These are phyloP conservation scores for Hemitrygon akajei DNA, from an alignment of 2,797 vertebrate species.

Conservation along the genomic window DNA sequence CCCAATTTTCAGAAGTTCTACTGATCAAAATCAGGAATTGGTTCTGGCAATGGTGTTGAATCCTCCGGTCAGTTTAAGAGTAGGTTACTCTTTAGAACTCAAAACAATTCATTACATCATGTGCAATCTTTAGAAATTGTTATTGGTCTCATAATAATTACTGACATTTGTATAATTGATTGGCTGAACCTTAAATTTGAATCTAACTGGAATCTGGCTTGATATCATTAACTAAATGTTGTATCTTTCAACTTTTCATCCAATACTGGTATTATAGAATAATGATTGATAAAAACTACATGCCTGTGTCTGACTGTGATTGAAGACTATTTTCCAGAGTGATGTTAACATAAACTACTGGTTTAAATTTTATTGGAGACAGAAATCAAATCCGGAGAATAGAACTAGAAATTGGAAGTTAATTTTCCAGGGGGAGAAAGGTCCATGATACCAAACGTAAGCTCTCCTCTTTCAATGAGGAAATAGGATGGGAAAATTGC, in stretches of 20 bases:
- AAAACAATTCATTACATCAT: not conserved
- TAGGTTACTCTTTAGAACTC: not conserved
- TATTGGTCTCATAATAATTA: not conserved
- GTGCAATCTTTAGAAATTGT: not conserved
- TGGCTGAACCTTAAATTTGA: not conserved
- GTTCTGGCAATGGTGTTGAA: not conserved
- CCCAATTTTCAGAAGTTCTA: not conserved
- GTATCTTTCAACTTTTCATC: not conserved
- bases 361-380: not conserved
- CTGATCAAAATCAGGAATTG: not conserved
- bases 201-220: not conserved
- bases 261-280: not conserved
- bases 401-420: not conserved
- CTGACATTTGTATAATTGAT: conserved; percentile 13
- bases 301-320: not conserved
- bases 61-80: not conserved
- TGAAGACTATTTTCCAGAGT: not conserved
- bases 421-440: not conserved
- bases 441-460: not conserved
- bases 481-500: not conserved
- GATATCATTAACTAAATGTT: not conserved
- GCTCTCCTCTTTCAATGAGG: not conserved
- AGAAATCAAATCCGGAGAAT: not conserved
- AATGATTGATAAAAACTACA: not conserved
- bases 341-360: not conserved